Percentiles rank a stretch among this genome's conserved stretches.
Conservation (phyloP, 2,888 invertebrate species). For the Myathropa florea region DNA sequence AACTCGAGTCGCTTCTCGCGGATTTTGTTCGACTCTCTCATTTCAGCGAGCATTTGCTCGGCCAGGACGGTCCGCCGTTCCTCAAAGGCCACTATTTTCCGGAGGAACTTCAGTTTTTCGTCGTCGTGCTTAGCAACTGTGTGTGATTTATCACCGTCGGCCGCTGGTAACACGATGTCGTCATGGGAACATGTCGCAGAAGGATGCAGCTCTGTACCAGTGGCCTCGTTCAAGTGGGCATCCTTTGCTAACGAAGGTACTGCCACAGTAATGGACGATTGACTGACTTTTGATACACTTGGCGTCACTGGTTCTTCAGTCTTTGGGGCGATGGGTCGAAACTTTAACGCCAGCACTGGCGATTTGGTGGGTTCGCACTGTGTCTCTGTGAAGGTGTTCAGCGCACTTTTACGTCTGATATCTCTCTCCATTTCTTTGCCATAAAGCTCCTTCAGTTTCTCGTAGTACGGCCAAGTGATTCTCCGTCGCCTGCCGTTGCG, state of each 20-base stretch:
- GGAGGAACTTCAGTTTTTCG: neutral
- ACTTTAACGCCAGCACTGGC: neutral
- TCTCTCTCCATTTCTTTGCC: conserved; percentile 14
- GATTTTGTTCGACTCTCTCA: conserved; percentile 28
- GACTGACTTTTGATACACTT: neutral
- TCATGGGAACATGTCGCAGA: neutral
- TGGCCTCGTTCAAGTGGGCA: neutral
- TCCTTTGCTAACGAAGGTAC: neutral
- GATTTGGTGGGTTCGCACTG: neutral
- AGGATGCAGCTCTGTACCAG: neutral
- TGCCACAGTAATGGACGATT: no score
- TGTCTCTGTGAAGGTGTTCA: no score
- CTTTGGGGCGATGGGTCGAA: conserved; percentile 11
- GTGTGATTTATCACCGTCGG: neutral
- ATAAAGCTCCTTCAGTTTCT: conserved; percentile 15
- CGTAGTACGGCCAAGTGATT: conserved; percentile 42
- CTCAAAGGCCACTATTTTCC: conserved; percentile 34
- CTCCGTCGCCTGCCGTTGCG: neutral
- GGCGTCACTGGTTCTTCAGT: neutral
- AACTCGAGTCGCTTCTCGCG: conserved; percentile 25
- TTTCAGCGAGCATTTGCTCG: conserved; percentile 13
- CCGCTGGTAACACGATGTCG: neutral
- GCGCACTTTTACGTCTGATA: neutral
- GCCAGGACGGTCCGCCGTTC: conserved; percentile 41
- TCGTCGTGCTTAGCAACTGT: neutral